A percentile compares a stretch with the other conserved stretches of the same genome.
These are phyloP conservation scores for Psilanteris sp. DNA, from an alignment of 1,140 invertebrate species.

Conservation along the genomic window DNA sequence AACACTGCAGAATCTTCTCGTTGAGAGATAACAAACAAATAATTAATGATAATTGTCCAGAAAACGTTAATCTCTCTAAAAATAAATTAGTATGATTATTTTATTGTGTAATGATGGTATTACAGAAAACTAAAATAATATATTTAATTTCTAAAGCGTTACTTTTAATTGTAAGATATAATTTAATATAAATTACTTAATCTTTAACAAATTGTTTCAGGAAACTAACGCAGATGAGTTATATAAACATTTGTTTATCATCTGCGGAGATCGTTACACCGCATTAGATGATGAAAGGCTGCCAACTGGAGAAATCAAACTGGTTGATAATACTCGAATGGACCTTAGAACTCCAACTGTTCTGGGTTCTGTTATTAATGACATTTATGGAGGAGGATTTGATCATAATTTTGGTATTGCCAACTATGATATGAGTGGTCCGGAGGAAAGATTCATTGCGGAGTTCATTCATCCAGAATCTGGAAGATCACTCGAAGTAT, in stretches of 20 bases:
- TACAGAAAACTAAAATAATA: too few relatives aligned
- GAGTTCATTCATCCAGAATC: constrained; percentile 85
- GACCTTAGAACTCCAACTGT: constrained; percentile 81
- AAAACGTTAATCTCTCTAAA: too few relatives aligned
- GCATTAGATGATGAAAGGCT: constrained; percentile 86
- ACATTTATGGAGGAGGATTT: constrained; percentile 81
- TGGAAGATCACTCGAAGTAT: constrained; percentile 88
- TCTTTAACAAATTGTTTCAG: constrained; percentile 70
- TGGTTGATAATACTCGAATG: constrained; percentile 82
- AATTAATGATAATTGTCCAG: too few relatives aligned
- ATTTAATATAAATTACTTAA: background rate
- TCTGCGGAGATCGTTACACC: constrained; percentile 89
- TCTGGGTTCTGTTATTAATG: constrained; percentile 79
- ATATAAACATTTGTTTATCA: constrained; percentile 86
- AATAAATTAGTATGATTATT: too few relatives aligned
- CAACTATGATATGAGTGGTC: constrained; percentile 35
- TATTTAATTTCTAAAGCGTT: too few relatives aligned
- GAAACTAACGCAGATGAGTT: constrained; percentile 78
- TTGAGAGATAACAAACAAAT: too few relatives aligned
- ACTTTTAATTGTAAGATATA: too few relatives aligned
- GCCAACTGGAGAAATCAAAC: constrained; percentile 88
- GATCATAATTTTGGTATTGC: constrained; percentile 85
- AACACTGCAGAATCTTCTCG: background rate
- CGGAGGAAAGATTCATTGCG: constrained; percentile 67
- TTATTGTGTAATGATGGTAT: too few relatives aligned